Evolutionary conservation across 1,140 invertebrate genomes (phyloP), one percentile per base, ranked within the genome.

Genomic region (Eriocheir sinensis): DNA sequence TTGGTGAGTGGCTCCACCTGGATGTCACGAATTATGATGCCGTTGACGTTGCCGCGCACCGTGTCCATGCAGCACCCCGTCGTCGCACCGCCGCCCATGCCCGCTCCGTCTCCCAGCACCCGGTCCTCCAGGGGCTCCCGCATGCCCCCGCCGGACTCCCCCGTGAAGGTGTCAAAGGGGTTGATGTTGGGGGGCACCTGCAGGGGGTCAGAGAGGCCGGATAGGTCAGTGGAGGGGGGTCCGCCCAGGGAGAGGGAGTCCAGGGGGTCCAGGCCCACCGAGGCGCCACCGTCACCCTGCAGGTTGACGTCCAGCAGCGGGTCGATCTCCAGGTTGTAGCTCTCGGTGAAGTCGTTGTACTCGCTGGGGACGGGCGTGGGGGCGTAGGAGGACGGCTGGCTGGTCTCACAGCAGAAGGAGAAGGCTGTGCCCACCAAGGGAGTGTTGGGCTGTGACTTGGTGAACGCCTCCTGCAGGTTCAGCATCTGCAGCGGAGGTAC

Each of bases 401-500:
- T 98, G 4, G 96, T 96, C 96, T 97, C 97, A 36, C 97, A 97
- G 40, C 96, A 93, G 96, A 95, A 96, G 96, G 6, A 96, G 96
- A 95, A 97, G 96, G 88, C 95, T 95, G 48, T 96, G 96, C 9
- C 93, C 2, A 94, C 95, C 36, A 96, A 34, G 17, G 96, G 96
- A 3, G 96, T 96, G 60, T 95, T 96, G 32, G 96, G 96, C 72
- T 96, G 95, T 9, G 96, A 96, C 83, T 94, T 90, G 17, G 96
- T 72, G n/a, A 94, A 93, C 53, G 89, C 53, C 88, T 94, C 94
- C 41, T 88, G 86, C 83, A 89, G 60, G 89, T 60, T 94, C 38
- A 95, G 93, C 97, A 98, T 98, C 90, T 97, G 97, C 96, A 98
- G 97, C n/a, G 98, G 96, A 0, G 98, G 98, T 36, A 98, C 98